Evolutionary conservation across 2,797 vertebrate species (phyloP).

Genomic region (Phalanger gymnotis): DNA sequence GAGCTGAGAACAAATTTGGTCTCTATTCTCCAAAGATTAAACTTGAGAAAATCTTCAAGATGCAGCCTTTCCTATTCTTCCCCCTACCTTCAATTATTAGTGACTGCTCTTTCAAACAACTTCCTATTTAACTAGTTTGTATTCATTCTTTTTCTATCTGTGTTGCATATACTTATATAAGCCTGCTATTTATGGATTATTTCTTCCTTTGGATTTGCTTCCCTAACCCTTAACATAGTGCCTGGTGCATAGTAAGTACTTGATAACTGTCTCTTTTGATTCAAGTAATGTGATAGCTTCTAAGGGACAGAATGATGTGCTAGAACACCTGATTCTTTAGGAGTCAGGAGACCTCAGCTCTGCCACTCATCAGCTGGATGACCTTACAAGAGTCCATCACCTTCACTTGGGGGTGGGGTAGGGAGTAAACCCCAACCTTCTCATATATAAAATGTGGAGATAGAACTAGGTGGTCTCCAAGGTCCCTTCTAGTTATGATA

Average conservation of each 20-base stretch:
- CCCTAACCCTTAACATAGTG: not conserved
- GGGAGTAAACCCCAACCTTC: not conserved
- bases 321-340: not conserved
- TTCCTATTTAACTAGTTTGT: not conserved
- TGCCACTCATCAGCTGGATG: not conserved
- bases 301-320: not conserved
- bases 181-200: not conserved
- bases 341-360: not conserved
- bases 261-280: not conserved
- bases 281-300: not conserved
- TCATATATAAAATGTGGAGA: not conserved
- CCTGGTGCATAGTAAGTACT: not conserved
- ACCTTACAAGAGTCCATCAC: not conserved
- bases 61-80: not conserved
- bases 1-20: not conserved
- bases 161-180: not conserved
- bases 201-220: not conserved
- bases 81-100: not conserved
- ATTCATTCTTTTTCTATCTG: not conserved
- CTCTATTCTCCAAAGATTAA: not conserved
- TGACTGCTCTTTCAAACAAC: not conserved
- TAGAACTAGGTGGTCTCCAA: not conserved
- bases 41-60: not conserved
- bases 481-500: not conserved
- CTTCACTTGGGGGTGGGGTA: not conserved